Evolutionary conservation across 92 coral and sea anemone species (phyloP).

Genomic region (Diadumene lineata): DNA sequence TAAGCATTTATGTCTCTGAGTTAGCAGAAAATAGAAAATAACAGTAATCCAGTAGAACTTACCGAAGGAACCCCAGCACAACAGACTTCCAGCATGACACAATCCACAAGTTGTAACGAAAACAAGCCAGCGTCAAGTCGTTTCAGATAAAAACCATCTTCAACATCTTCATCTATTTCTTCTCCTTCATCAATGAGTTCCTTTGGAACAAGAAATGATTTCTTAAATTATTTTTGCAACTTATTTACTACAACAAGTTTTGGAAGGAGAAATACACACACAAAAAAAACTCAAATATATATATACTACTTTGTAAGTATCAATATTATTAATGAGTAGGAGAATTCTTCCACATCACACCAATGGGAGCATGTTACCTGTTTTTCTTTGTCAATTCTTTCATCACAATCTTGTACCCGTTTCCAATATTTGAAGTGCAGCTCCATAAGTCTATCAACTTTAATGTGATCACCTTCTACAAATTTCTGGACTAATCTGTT

Average conservation of each 20-base stretch:
- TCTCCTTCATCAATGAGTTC: conserved; percentile 73
- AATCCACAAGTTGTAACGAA: conserved; percentile 87
- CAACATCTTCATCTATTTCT: conserved; percentile 81
- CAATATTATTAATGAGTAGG: background rate
- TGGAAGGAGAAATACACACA: background rate
- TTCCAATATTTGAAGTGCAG: conserved; percentile 83
- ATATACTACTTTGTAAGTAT: background rate
- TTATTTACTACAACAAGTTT: background rate
- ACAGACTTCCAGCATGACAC: conserved; percentile 86
- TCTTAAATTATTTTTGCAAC: too few species aligned
- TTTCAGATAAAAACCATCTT: conserved; percentile 87
- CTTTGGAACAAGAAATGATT: conserved; percentile 48
- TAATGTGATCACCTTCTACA: conserved; percentile 93
- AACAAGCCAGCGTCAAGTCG: conserved; percentile 95
- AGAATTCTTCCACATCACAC: too few species aligned
- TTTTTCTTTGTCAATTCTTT: conserved; percentile 85
- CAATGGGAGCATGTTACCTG: conserved; percentile 54
- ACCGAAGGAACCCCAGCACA: conserved; percentile 94
- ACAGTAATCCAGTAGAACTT: too few species aligned
- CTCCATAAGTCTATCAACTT: conserved; percentile 95
- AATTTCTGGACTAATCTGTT: conserved; percentile 93
- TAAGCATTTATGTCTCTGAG: too few species aligned
- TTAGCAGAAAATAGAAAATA: too few species aligned
- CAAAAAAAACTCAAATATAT: background rate
- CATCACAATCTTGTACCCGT: conserved; percentile 88